Evolutionary conservation across 2,797 vertebrate genomes (phyloP).

Genomic region (Sphaeramia orbicularis): DNA sequence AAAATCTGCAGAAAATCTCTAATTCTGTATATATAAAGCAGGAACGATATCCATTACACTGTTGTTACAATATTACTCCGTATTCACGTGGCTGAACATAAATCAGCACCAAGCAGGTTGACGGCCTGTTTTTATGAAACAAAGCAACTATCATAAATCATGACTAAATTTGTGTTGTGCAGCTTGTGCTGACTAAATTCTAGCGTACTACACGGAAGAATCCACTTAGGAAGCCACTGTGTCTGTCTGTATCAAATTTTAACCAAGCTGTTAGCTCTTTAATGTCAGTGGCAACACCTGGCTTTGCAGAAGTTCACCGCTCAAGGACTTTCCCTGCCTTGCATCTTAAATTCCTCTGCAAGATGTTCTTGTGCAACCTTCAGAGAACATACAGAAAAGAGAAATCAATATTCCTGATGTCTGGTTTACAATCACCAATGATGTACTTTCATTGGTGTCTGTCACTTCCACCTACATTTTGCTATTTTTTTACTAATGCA

Average conservation of each 20-base stretch:
- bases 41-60: conserved; percentile 1
- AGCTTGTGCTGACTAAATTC: conserved; percentile 31
- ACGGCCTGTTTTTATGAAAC: conserved; percentile 49
- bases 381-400: not conserved
- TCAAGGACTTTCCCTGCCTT: conserved; percentile 63
- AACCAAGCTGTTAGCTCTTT: conserved; percentile 36
- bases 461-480: conserved; percentile 23
- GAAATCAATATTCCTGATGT: conserved; percentile 14
- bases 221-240: conserved; percentile 38
- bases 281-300: conserved; percentile 71
- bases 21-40: no score
- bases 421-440: conserved; percentile 7
- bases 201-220: conserved; percentile 52
- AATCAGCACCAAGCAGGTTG: conserved; percentile 50
- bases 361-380: conserved; percentile 16
- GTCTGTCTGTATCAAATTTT: conserved; percentile 31
- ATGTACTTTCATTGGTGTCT: not conserved
- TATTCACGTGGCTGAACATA: conserved; percentile 57
- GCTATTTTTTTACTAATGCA: not conserved
- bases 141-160: conserved; percentile 62
- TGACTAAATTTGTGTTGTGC: conserved; percentile 36
- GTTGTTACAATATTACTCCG: conserved; percentile 18
- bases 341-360: conserved; percentile 55
- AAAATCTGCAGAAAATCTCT: conserved; percentile 3
- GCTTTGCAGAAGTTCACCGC: conserved; percentile 54